A percentile compares a stretch with the other conserved stretches of the same genome.
phyloP scores from a whole-genome alignment of 2,797 vertebrate genomes.

The Oreochromis grahami region DNA sequence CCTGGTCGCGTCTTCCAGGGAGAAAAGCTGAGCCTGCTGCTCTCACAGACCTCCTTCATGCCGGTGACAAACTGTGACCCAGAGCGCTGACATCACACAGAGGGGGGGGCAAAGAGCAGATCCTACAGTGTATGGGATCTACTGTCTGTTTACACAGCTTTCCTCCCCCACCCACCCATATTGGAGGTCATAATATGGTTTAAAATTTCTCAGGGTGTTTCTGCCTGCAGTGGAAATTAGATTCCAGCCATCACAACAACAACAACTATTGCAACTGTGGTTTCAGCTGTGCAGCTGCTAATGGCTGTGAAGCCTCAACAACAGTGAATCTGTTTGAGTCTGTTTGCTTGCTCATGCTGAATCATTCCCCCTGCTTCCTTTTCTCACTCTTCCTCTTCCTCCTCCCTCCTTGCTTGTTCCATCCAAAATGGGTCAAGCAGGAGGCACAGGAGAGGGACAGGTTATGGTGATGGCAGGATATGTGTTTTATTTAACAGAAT shows the following conservation, averaged over 20 bases:
- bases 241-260: not conserved
- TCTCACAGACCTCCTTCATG: not conserved
- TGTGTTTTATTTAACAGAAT: not conserved
- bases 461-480: not conserved
- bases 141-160: not conserved
- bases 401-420: not conserved
- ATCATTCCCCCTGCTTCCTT: slow-evolving; percentile 59
- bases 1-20: not conserved
- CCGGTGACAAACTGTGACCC: not conserved
- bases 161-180: not conserved
- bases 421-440: slow-evolving; percentile 53
- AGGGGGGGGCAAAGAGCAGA: not conserved
- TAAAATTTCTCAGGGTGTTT: not conserved
- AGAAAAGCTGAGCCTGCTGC: not conserved
- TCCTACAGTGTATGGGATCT: not conserved
- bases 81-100: not conserved
- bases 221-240: not conserved
- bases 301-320: slow-evolving; percentile 8
- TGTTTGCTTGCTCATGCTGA: slow-evolving; percentile 65
- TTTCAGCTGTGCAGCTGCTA: slow-evolving; percentile 6
- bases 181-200: not conserved
- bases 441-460: not conserved
- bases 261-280: not conserved
- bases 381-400: slow-evolving; percentile 1
- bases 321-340: slow-evolving; percentile 20